Base-by-base conservation (phyloP, 2,113 vertebrate genomes). In the Chaetura pelagica region DNA sequence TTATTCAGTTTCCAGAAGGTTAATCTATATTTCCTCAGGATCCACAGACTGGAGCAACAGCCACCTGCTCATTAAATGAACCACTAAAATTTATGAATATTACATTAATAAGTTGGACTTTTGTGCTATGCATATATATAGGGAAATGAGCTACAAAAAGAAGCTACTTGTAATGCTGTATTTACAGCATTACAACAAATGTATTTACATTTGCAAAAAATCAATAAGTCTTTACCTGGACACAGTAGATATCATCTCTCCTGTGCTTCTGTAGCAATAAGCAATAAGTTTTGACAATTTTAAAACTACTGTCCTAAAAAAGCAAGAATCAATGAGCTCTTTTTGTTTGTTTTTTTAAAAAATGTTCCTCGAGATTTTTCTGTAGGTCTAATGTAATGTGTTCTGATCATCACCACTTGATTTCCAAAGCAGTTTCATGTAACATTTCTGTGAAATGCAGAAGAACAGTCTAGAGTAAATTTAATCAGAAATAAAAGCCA, bases 121-220 rank as follows among this genome's bases (percentile, higher is more conserved):
- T 96, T 91, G 62, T 18, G 52, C 38, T 89, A 35, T 83, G 63
- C 48, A 16, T 82, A 15, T 63, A 77, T 17, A 15, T 54, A 55
- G 27, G 30, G 61, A 69, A 51, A 89, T 92, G 42, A 92, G 35
- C 54, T 87, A 73, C 59, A 66, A 82, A 82, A 63, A 82, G 5
- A 67, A 80, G 35, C 44, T 95, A 46, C n/a, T 96, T 72, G 10
- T 80, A 61, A 54, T 93, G 58, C 59, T 88, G 8, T 16, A 68
- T 26, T 64, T 81, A n/a, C n/a, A n/a, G n/a, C n/a, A n/a, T n/a
- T n/a, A n/a, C n/a, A n/a, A n/a, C n/a, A n/a, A n/a, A n/a, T n/a
- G n/a, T n/a, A 67, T 89, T 95, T 78, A 63, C 16, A 5, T 82
- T 55, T 94, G 24, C 57, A 94, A 42, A 94, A 95, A 96, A 87